Evolutionary conservation across 1,140 invertebrate species (phyloP).

Genomic region (Macrobrachium rosenbergii): DNA sequence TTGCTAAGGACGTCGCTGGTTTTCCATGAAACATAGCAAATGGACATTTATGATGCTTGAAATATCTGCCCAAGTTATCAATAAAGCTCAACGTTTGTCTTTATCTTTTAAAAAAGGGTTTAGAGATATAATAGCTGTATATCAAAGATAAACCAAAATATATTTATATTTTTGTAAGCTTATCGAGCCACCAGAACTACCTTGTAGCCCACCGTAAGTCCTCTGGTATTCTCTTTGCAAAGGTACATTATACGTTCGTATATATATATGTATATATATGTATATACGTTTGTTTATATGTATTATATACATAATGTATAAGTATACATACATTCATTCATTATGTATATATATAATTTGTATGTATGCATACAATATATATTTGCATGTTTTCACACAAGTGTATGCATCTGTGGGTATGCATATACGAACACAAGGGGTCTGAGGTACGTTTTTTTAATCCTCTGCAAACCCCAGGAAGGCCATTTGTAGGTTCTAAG

Average conservation of each 20-base stretch:
- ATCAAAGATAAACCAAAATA: constrained; percentile 9
- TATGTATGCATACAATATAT: constrained; percentile 19
- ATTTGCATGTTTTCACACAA: background rate
- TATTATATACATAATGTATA: background rate
- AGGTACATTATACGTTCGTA: background rate
- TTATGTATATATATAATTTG: constrained; percentile 1
- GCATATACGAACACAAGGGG: no score
- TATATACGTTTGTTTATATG: background rate
- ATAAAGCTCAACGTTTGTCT: constrained; percentile 21
- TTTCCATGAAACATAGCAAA: background rate
- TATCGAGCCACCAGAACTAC: background rate
- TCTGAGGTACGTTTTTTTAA: no score
- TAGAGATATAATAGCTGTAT: constrained; percentile 7
- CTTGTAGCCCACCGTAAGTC: background rate
- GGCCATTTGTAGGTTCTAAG: no score
- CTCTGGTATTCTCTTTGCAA: background rate
- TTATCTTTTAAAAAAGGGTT: background rate
- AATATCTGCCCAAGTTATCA: background rate
- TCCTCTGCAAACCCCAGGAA: no score
- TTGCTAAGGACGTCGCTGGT: background rate
- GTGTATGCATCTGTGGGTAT: no score
- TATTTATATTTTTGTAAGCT: constrained; percentile 29
- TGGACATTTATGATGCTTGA: background rate
- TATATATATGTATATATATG: background rate
- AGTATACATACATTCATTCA: background rate